Base-by-base conservation (phyloP, 2,113 vertebrate genomes). In the Peromyscus maniculatus region DNA sequence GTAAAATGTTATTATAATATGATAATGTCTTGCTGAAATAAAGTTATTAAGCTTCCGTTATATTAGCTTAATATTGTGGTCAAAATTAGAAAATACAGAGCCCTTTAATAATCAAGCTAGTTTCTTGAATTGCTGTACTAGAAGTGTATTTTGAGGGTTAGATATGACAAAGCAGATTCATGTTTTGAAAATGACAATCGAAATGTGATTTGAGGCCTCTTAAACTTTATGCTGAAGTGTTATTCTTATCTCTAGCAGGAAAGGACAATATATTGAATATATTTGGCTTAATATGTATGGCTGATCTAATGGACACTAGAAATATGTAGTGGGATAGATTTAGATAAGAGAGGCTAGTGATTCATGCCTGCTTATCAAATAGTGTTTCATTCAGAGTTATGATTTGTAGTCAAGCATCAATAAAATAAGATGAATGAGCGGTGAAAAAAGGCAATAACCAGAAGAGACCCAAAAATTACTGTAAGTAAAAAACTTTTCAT, bases 1-100 rank as follows among this genome's bases (percentile, higher is more conserved):
- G 97, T 98, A 96, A 97, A 98, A 98, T 97, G 91, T 98, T 97
- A 97, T 97, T 98, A 97, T 98, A 98, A 95, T 97, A 97, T 98
- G 96, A 97, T 97, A 98, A 92, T 96, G 92, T 96, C 93, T 88
- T 98, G 87, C 95, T 98, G 98, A 98, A 97, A 98, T 93, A 98
- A 98, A 95, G 94, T 98, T 98, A 98, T 97, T 79, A 97, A 97
- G 92, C 98, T 98, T 97, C 80, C 62, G 67, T 97, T 97, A 96
- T 98, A 97, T 98, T 98, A 98, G 98, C 98, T 98, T 97, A 91
- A 88, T 97, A 93, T 98, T 98, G 96, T 98, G 90, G 89, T 97
- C 86, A 97, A 95, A 97, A 96, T 28, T 95, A 62, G 36, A 97
- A 96, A 97, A 96, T 57, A 3, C 7, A 59, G n/a, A 93, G 11